Conservation (phyloP, 2,888 invertebrate genomes). For the Stenotaenia linearis region DNA sequence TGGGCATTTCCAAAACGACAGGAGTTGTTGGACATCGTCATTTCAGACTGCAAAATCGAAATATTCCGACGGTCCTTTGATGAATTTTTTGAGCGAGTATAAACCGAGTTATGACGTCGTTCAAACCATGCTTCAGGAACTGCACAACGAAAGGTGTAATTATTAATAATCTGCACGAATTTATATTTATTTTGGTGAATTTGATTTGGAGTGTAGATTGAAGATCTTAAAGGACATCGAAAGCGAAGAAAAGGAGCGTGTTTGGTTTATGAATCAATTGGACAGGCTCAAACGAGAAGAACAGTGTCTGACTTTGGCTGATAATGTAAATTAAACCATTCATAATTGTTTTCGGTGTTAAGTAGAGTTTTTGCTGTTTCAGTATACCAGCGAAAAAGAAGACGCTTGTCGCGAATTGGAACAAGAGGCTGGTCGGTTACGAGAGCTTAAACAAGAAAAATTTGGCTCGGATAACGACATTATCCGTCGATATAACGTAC, state of each 20-base stretch:
- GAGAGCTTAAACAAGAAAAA: slow-evolving; percentile 35
- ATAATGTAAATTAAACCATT: not conserved
- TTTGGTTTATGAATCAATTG: slow-evolving; percentile 32
- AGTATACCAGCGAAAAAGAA: slow-evolving; percentile 31
- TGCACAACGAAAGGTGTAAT: slow-evolving; percentile 20
- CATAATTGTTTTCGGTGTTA: no score
- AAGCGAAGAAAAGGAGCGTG: slow-evolving; percentile 34
- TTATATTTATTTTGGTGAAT: not conserved
- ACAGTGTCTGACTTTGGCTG: not conserved
- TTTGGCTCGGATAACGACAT: slow-evolving; percentile 34
- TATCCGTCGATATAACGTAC: slow-evolving; percentile 32
- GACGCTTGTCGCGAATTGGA: slow-evolving; percentile 27
- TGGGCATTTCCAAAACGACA: not conserved
- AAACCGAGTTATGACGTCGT: not conserved
- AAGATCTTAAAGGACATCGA: slow-evolving; percentile 34
- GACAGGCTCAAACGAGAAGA: slow-evolving; percentile 31
- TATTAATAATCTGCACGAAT: not conserved
- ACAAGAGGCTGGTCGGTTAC: slow-evolving; percentile 29
- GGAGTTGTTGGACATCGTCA: not conserved
- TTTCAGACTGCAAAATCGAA: not conserved
- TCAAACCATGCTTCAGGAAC: slow-evolving; percentile 16
- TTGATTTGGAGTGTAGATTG: not conserved
- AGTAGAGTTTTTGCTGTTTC: not conserved
- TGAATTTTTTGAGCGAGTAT: slow-evolving; percentile 1
- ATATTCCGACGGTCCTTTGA: not conserved